Evolutionary conservation across 2,113 vertebrate species (phyloP).

Genomic region (Podilymbus podiceps): DNA sequence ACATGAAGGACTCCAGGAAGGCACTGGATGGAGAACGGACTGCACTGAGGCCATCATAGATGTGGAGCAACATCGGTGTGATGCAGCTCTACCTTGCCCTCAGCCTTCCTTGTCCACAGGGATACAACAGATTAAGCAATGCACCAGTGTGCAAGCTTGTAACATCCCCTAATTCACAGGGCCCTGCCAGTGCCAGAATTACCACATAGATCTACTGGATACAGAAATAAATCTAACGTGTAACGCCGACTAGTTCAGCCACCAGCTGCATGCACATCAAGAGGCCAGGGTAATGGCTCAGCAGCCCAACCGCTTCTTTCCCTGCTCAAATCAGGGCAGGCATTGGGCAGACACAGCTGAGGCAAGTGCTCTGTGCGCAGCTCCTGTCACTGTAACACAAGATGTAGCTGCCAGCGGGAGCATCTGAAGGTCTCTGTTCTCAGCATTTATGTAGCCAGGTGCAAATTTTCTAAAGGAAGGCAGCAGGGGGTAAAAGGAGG

Average conservation of each 20-base stretch:
- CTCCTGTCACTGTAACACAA: background rate
- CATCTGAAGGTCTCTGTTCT: background rate
- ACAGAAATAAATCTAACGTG: background rate
- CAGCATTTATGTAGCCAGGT: background rate
- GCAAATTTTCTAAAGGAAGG: conserved; percentile 4
- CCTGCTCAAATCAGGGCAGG: background rate
- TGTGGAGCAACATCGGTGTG: background rate
- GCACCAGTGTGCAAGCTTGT: background rate
- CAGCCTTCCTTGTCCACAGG: background rate
- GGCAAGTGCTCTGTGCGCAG: background rate
- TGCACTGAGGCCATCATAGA: background rate
- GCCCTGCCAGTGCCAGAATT: background rate
- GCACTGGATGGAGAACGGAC: background rate
- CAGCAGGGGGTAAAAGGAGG: background rate
- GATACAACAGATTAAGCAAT: background rate
- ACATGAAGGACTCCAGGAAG: background rate
- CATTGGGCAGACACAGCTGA: background rate
- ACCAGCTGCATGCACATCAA: background rate
- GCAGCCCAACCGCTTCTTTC: background rate
- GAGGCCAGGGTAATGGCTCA: background rate
- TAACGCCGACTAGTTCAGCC: background rate
- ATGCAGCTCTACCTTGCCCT: background rate
- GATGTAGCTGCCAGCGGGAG: background rate
- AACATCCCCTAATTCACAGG: background rate
- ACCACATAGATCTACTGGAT: background rate